phyloP scores from a whole-genome alignment of 2,888 invertebrate genomes.

The Orchestes rusci region DNA sequence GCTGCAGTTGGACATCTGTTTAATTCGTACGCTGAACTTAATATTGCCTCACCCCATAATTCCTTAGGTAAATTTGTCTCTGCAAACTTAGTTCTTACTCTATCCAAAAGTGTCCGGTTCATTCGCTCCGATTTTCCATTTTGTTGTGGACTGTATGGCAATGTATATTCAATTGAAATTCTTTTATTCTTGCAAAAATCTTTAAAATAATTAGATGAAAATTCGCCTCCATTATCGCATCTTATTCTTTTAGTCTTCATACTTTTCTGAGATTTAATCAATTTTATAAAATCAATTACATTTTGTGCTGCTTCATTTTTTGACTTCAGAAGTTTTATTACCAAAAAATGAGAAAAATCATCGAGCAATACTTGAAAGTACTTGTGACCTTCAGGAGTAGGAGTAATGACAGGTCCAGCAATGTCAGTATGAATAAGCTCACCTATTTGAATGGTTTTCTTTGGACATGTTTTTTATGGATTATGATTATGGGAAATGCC shows the following conservation, averaged over 20 bases:
- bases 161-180: constrained; percentile 24
- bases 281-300: constrained; percentile 10
- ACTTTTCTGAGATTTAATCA: too few relatives aligned
- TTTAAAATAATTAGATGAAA: constrained; percentile 21
- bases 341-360: constrained; percentile 10
- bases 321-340: constrained; percentile 7
- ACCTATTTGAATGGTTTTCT: neutral
- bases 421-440: neutral
- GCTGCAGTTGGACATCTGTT: constrained; percentile 26
- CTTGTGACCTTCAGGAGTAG: constrained; percentile 5
- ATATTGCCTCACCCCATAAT: constrained; percentile 28
- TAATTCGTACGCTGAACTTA: constrained; percentile 26
- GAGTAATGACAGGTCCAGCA: neutral
- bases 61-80: constrained; percentile 16
- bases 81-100: constrained; percentile 24
- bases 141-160: constrained; percentile 27
- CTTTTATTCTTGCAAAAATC: constrained; percentile 23
- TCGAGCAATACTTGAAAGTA: constrained; percentile 13
- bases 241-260: constrained; percentile 19
- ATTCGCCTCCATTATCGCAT: constrained; percentile 24
- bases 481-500: constrained; percentile 11
- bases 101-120: constrained; percentile 28
- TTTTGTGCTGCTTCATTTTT: constrained; percentile 7
- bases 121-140: constrained; percentile 28
- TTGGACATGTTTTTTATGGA: neutral